Conservation (phyloP, 2,888 invertebrate genomes). For the Gymnocheta viridis region DNA sequence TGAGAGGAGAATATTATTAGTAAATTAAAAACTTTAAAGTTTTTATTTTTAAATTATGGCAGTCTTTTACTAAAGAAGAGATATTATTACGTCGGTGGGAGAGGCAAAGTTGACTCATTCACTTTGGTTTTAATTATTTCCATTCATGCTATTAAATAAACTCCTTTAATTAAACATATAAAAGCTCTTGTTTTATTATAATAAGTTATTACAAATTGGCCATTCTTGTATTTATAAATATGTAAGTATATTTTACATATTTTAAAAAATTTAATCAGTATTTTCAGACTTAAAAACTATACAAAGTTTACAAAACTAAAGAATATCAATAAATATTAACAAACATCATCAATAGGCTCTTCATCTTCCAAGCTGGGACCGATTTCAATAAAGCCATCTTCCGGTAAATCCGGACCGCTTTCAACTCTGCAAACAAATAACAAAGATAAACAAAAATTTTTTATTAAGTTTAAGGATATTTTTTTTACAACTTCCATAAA, state of each 20-base stretch:
- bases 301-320: constrained; percentile 37
- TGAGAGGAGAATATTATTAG: too few species aligned
- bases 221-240: constrained; percentile 15
- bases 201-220: constrained; percentile 28
- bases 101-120: too few species aligned
- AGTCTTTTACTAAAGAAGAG: too few species aligned
- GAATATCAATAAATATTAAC: constrained; percentile 73
- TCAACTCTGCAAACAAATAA: constrained; percentile 77
- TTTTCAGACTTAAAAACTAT: constrained; percentile 36
- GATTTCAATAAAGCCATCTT: constrained; percentile 78
- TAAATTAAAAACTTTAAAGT: too few species aligned
- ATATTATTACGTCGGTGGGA: too few species aligned
- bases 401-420: constrained; percentile 76
- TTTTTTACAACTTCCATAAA: constrained; percentile 17
- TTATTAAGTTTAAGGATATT: background rate
- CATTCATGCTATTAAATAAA: background rate
- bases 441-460: constrained; percentile 20
- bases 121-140: too few species aligned
- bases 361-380: constrained; percentile 78
- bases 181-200: constrained; percentile 59
- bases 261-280: constrained; percentile 14
- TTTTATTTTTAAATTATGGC: too few species aligned
- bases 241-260: constrained; percentile 7
- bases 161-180: constrained; percentile 45
- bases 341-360: constrained; percentile 79